Evolutionary conservation across 2,888 invertebrate species (phyloP).

Genomic region (Lutraria lutraria): DNA sequence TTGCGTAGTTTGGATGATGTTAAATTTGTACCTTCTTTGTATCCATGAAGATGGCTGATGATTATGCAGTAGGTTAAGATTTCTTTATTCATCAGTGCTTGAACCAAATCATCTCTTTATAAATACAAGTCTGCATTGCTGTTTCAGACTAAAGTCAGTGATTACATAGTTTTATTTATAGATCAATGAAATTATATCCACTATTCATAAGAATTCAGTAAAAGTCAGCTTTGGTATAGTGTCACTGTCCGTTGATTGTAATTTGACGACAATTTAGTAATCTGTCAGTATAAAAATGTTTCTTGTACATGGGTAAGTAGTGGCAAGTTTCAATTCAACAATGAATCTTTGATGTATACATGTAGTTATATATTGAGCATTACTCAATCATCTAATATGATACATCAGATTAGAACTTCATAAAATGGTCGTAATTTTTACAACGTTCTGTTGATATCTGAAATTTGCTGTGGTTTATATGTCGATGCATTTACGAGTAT

Average conservation of each 20-base stretch:
- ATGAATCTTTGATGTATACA: background rate
- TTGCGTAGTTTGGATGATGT: background rate
- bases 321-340: slow-evolving; percentile 20
- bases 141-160: too few relatives aligned
- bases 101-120: too few relatives aligned
- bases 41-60: background rate
- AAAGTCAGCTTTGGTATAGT: too few relatives aligned
- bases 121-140: too few relatives aligned
- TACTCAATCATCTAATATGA: background rate
- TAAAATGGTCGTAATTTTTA: background rate
- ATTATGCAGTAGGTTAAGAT: background rate
- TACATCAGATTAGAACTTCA: background rate
- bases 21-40: background rate
- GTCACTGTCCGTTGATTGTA: too few relatives aligned
- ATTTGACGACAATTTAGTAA: too few relatives aligned
- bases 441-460: background rate
- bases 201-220: too few relatives aligned
- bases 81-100: too few relatives aligned
- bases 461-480: slow-evolving; percentile 19
- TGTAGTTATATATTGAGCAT: background rate
- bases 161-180: too few relatives aligned
- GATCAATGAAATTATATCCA: too few relatives aligned
- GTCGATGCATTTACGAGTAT: slow-evolving; percentile 4
- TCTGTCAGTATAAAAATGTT: background rate
- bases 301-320: background rate